These are phyloP conservation scores for Hylaeus volcanicus DNA, from an alignment of 1,140 invertebrate genomes.

Conservation along the genomic window DNA sequence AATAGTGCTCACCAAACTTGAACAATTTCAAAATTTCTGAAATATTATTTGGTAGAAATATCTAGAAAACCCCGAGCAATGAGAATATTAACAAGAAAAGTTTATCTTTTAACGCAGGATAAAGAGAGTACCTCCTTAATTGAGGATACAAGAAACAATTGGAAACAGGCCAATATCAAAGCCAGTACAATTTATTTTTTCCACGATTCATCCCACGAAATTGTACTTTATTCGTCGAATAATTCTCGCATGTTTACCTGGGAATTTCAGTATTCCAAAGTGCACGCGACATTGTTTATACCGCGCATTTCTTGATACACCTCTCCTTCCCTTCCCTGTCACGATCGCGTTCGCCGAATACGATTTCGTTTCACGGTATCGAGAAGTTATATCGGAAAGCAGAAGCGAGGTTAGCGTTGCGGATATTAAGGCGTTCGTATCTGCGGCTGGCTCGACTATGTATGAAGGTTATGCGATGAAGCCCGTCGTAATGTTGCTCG, in stretches of 20 bases:
- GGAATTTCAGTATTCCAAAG: neutral
- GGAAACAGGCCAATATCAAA: no score
- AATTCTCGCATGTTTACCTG: neutral
- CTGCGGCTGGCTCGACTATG: neutral
- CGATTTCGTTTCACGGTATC: constrained; percentile 4
- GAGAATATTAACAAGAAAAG: no score
- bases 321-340: neutral
- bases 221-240: neutral
- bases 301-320: neutral
- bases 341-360: neutral
- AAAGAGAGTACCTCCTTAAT: no score
- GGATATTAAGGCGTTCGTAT: constrained; percentile 39
- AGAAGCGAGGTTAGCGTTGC: constrained; percentile 22
- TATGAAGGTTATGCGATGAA: neutral
- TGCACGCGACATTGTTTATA: neutral
- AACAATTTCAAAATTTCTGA: no score
- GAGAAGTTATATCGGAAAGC: neutral
- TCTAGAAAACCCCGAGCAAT: no score
- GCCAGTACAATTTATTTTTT: no score
- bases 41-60: no score
- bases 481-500: neutral
- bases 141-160: no score
- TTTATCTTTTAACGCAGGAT: no score
- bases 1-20: no score
- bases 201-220: neutral